Percentiles rank a stretch among this genome's conserved stretches.
Conservation (phyloP, 2,113 vertebrate species). For the Archocentrus centrarchus region DNA sequence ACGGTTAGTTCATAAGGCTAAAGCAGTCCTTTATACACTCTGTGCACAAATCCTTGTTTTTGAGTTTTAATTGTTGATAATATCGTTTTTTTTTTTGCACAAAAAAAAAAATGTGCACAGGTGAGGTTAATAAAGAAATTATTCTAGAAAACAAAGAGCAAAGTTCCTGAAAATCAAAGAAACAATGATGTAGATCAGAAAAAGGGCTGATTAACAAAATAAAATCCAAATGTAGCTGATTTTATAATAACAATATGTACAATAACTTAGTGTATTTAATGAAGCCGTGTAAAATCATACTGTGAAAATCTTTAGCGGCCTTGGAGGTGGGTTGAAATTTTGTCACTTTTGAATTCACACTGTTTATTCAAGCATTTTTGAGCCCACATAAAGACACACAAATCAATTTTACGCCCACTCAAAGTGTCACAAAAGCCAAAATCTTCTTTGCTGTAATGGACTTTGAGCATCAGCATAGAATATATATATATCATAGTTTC, state of each 20-base stretch:
- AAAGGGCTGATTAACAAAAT: not conserved
- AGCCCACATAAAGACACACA: not conserved
- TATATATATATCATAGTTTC: too few relatives aligned
- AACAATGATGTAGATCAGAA: not conserved
- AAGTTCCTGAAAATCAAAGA: too few relatives aligned
- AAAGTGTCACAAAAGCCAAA: not conserved
- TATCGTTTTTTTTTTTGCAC: too few relatives aligned
- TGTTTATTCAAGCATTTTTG: not conserved
- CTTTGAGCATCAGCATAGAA: too few relatives aligned
- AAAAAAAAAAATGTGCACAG: not conserved
- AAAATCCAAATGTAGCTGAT: not conserved
- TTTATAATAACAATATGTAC: not conserved
- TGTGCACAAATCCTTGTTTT: too few relatives aligned
- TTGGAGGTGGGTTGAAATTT: not conserved
- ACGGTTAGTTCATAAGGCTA: too few relatives aligned
- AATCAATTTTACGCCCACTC: not conserved
- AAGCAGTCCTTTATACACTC: too few relatives aligned
- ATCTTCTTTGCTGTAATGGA: not conserved
- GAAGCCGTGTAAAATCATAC: not conserved
- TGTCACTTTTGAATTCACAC: not conserved
- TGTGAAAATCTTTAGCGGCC: not conserved
- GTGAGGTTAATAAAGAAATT: not conserved
- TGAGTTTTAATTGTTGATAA: too few relatives aligned
- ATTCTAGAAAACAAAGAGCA: too few relatives aligned
- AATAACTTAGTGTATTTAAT: not conserved